Evolutionary conservation across 2,888 invertebrate genomes (phyloP), one percentile per base, ranked within the genome.

Genomic region (Campoplex capitator): DNA sequence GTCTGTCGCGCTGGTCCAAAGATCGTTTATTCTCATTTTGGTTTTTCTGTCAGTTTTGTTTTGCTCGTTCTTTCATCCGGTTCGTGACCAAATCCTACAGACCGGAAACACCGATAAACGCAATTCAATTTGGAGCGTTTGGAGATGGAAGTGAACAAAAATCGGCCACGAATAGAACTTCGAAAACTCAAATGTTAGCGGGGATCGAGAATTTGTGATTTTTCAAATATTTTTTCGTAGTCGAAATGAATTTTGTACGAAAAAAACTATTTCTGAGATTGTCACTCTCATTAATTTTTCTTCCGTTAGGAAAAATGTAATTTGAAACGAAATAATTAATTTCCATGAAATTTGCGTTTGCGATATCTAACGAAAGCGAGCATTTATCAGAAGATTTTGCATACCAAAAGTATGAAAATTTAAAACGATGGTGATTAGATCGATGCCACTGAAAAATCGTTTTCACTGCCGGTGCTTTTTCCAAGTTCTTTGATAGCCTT

Each of bases 1-100:
- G 56, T 81, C 80, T 71, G 83, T 71, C 45, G 3, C 71, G 45
- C 45, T 68, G 74, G 68, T 88, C 85, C 54, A 85, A 62, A 58
- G 56, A 28, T 38, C 54, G 38, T 48, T 45, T 48, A 38, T 68
- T 48, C 62, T 77, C 54, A 28, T 42, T 62, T 18, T n/a, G 3
- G 18, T 38, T 16, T 28, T 56, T 42, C 18, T 13, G 54, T 16
- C 48, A n/a, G 23, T 23, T 23, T 45, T 13, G 68, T 70, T 56
- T 75, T 23, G 62, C 32, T 68, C 32, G 74, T 68, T 81, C 35
- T 78, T 67, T 73, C n/a, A 67, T 56, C 71, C 71, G 18, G 58
- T 82, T 65, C 38, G 42, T 56, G 75, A 82, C 73, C 67, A 48
- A 73, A 32, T 23, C 62, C 23, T 54, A 74, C n/a, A 58, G 78